Evolutionary conservation across 2,797 vertebrate species (phyloP).

Genomic region (Rousettus madagascariensis): DNA sequence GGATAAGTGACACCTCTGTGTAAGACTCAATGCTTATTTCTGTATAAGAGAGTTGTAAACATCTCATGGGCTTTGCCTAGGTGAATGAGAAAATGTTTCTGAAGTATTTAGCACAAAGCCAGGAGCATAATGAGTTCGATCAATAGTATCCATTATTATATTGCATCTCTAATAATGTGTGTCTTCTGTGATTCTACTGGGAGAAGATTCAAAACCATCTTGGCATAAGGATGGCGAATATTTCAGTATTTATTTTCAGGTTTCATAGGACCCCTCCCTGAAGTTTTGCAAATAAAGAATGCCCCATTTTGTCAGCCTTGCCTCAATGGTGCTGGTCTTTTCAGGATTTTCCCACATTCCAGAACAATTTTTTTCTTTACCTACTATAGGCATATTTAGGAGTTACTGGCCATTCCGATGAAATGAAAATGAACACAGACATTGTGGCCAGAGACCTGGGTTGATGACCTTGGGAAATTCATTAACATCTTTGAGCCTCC

Average conservation of each 20-base stretch:
- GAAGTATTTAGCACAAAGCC: not conserved
- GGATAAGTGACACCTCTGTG: not conserved
- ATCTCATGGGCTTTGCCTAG: not conserved
- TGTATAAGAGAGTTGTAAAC: not conserved
- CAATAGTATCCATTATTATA: not conserved
- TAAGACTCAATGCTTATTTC: not conserved
- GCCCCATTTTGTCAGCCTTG: not conserved
- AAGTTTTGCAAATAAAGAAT: not conserved
- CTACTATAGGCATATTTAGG: not conserved
- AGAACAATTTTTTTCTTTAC: not conserved
- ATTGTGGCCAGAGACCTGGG: not conserved
- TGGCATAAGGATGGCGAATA: not conserved
- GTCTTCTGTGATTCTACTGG: not conserved
- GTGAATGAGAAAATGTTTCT: not conserved
- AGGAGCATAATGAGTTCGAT: not conserved
- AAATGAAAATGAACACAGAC: slow-evolving; percentile 13
- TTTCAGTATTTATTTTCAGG: slow-evolving; percentile 13
- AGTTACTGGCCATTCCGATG: not conserved
- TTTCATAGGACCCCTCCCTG: not conserved
- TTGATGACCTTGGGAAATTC: not conserved
- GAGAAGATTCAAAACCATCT: not conserved
- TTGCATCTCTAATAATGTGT: not conserved
- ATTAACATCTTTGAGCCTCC: not conserved
- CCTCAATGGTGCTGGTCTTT: not conserved
- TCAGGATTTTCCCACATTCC: not conserved